These are phyloP conservation scores for Polymixis flavicincta DNA, from an alignment of 2,888 invertebrate species.

Conservation along the genomic window DNA sequence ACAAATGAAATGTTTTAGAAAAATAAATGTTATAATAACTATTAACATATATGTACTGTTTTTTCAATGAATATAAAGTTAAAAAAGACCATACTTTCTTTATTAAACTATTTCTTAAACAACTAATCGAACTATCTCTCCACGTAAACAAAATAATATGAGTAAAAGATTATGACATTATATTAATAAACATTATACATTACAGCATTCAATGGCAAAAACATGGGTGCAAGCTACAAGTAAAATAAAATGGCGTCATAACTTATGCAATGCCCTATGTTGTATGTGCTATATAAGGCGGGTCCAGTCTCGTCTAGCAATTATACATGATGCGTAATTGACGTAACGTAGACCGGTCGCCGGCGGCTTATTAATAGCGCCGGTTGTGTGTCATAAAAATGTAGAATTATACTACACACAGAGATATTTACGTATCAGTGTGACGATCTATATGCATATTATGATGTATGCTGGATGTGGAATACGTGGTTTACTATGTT, in stretches of 20 bases:
- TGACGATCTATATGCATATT: constrained; percentile 29
- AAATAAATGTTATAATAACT: not conserved
- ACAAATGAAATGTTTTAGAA: not conserved
- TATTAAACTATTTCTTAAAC: not conserved
- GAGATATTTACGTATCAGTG: constrained; percentile 34
- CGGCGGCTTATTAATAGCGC: constrained; percentile 68
- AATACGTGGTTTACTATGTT: constrained; percentile 4
- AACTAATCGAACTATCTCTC: not conserved
- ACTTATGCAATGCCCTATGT: constrained; percentile 68
- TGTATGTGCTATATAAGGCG: constrained; percentile 68
- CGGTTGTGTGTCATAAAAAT: constrained; percentile 67
- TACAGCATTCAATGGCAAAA: constrained; percentile 24
- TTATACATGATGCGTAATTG: constrained; percentile 81
- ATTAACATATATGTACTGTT: not conserved
- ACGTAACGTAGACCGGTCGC: constrained; percentile 82
- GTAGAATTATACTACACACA: constrained; percentile 42
- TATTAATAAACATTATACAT: constrained; percentile 28
- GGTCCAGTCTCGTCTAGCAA: constrained; percentile 70
- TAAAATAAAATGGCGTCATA: constrained; percentile 58
- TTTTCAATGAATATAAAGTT: not conserved
- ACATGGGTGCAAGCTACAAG: constrained; percentile 27
- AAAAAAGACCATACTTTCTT: not conserved
- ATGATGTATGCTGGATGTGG: not conserved
- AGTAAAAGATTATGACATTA: constrained; percentile 27
- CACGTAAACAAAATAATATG: not conserved